Evolutionary conservation across 30 jellyfish, hydroid and myxozoan genomes (phyloP), one percentile per base, ranked within the genome.

Genomic region (Chironex yamaguchii): DNA sequence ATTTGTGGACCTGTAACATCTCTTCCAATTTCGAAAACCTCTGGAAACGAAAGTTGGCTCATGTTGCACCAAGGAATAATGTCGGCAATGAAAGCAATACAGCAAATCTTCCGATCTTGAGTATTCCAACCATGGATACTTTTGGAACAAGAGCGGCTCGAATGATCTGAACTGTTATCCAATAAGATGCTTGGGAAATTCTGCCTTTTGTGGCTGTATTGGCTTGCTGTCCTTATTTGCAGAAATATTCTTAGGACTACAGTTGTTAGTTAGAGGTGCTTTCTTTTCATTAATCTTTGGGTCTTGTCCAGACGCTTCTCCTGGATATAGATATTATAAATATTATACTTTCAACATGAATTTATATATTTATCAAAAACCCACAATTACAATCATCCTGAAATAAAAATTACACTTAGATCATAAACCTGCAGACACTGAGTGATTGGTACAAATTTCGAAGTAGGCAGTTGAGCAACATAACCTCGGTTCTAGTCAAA

Each of bases 1-100:
- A 3, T 32, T n/a, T 6, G 23, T 54, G 22, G 22, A 6, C 4
- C 71, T 32, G 25, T 54, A 54, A 32, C 71, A 54, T n/a, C 22
- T 54, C 25, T 54, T 54, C 71, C 71, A 54, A 3, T 54, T 54
- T 3, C 71, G 71, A 9, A 54, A 54, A 20, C 71, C 71, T 3
- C 3, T 9, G 25, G 22, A 3, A 54, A 54, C 71, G 23, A 54
- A 54, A 6, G 71, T 20, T 3, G 71, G 71, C 21, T 54, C 71
- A 27, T n/a, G 21, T 20, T 20, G 4, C 21, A n/a, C 23, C 22
- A n/a, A 6, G 21, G 71, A 3, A 3, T n/a, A 54, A 54, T 54
- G 6, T 3, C 71, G 4, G 25, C 71, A 54, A 32, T 54, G 71
- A 20, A 54, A 54, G 23, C 71, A 54, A 20, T 3, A 54, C 11